These are phyloP conservation scores for Podabrus alpinus DNA, from an alignment of 2,888 invertebrate species.

Conservation along the genomic window DNA sequence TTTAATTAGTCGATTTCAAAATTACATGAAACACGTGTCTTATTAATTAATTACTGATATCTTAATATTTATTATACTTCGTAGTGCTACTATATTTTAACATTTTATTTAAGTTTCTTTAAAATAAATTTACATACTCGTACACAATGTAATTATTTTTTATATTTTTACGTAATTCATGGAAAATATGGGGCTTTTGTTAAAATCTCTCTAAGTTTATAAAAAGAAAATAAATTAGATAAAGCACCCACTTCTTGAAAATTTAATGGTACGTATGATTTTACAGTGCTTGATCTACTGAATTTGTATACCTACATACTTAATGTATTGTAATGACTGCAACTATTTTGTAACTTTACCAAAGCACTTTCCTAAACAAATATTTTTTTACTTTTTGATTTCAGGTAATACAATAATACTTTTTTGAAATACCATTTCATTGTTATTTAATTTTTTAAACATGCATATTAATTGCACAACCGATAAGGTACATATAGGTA, in stretches of 20 bases:
- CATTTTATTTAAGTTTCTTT: no score
- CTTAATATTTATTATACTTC: no score
- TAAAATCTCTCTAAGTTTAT: not conserved
- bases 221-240: not conserved
- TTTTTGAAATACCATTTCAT: no score
- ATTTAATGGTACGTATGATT: not conserved
- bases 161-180: not conserved
- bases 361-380: not conserved
- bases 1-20: no score
- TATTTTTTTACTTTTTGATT: not conserved
- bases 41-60: no score
- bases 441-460: no score
- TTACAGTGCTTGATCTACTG: not conserved
- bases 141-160: not conserved
- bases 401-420: not conserved
- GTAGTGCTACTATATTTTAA: no score
- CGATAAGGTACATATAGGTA: no score
- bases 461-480: no score
- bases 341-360: not conserved
- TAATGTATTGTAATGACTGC: not conserved
- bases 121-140: not conserved
- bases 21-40: no score
- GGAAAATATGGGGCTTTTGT: not conserved
- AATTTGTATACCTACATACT: not conserved
- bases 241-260: not conserved